Conservation (phyloP, 2,888 invertebrate genomes). For the Gari tellinella region DNA sequence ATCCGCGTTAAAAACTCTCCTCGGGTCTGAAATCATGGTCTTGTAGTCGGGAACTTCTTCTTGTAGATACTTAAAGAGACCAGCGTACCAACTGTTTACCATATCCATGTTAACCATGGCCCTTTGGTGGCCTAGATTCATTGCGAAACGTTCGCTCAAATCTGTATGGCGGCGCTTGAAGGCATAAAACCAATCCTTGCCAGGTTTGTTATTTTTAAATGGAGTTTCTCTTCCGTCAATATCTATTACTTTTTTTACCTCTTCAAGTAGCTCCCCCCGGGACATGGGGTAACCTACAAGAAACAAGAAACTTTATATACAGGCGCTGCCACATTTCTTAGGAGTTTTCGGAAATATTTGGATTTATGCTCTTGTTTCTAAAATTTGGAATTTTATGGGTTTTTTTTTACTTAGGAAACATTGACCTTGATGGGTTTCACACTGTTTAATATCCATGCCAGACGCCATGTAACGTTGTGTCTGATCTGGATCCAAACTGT, state of each 20-base stretch:
- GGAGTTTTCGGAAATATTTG: no score
- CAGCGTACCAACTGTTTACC: conserved; percentile 26
- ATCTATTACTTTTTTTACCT: conserved; percentile 24
- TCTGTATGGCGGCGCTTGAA: conserved; percentile 25
- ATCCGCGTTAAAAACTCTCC: conserved; percentile 18
- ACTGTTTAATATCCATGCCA: no score
- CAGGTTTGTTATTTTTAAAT: conserved; percentile 36
- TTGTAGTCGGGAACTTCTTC: conserved; percentile 16
- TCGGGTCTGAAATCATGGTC: conserved; percentile 13
- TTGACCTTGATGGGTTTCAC: no score
- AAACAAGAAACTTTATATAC: no score
- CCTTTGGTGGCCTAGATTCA: conserved; percentile 24
- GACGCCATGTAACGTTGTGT: no score
- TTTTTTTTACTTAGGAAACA: no score
- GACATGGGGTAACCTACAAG: conserved; percentile 18
- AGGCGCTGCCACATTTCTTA: no score
- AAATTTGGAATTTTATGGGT: no score
- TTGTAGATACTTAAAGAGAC: conserved; percentile 7
- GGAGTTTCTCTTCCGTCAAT: conserved; percentile 21
- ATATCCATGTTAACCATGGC: conserved; percentile 19
- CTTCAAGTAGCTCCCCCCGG: neutral
- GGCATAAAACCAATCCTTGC: conserved; percentile 32
- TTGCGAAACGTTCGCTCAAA: conserved; percentile 1
- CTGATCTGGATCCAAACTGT: no score
- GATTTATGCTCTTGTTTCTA: no score